A percentile compares a stretch with the other conserved stretches of the same genome.
phyloP scores from a whole-genome alignment of 2,113 vertebrate genomes.

The Stictonetta naevosa region DNA sequence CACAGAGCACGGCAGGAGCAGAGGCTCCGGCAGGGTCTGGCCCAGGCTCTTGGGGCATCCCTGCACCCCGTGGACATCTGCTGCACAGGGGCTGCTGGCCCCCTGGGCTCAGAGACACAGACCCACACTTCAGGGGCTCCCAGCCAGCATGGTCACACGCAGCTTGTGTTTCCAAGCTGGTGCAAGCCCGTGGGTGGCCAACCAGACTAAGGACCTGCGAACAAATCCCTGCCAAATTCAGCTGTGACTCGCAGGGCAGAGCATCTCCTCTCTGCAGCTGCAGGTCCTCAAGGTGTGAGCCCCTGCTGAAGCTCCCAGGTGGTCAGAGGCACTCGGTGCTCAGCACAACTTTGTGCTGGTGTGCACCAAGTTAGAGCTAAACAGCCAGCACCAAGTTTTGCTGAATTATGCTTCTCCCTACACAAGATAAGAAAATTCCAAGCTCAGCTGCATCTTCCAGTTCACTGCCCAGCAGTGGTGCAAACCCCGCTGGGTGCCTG shows the following conservation, averaged over 20 bases:
- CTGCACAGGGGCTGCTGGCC: not conserved
- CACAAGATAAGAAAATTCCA: not conserved
- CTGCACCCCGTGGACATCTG: accelerated
- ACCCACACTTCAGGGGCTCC: not conserved
- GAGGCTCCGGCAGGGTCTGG: not conserved
- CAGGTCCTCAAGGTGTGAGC: not conserved
- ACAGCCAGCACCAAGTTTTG: not conserved
- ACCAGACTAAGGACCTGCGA: accelerated
- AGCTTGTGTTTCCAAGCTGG: accelerated
- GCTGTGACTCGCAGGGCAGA: accelerated
- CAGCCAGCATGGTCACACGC: not conserved
- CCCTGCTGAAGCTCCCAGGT: not conserved
- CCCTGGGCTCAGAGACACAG: not conserved
- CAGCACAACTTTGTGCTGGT: not conserved
- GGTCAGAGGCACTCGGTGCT: not conserved
- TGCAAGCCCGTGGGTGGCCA: accelerated
- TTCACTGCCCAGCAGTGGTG: not conserved
- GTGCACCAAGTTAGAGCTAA: accelerated
- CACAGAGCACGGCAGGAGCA: not conserved
- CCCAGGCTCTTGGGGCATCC: not conserved
- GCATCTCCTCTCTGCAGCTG: not conserved
- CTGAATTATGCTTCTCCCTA: no score
- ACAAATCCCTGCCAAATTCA: not conserved
- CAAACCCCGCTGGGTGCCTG: not conserved
- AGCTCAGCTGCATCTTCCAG: not conserved